Percentiles rank a stretch among this genome's conserved stretches.
Conservation (phyloP, 2,113 vertebrate species). For the Periophthalmus modestus region DNA sequence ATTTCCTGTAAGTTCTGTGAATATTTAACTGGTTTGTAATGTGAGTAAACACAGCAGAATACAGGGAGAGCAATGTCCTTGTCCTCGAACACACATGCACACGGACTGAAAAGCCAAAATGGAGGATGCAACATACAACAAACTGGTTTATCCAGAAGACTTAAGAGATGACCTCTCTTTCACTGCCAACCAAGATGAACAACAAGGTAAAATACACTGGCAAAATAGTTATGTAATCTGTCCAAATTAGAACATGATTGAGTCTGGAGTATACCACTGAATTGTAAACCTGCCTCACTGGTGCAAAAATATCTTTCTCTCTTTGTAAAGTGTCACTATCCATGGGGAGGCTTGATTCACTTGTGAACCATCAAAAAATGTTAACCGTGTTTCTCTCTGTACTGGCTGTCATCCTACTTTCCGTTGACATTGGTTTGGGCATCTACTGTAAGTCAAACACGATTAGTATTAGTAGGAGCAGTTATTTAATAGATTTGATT, state of each 20-base stretch:
- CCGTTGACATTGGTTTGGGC: slow-evolving; percentile 59
- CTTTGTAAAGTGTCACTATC: slow-evolving; percentile 57
- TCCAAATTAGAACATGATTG: neutral
- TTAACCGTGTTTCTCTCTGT: slow-evolving; percentile 38
- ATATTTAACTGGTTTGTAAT: slow-evolving; percentile 65
- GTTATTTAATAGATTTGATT: neutral
- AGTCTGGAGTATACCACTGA: no score
- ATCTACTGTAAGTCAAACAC: slow-evolving; percentile 61
- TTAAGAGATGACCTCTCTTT: slow-evolving; percentile 13
- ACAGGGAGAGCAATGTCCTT: slow-evolving; percentile 61
- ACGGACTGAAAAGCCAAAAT: slow-evolving; percentile 44
- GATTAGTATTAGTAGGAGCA: neutral
- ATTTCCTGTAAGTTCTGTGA: slow-evolving; percentile 30
- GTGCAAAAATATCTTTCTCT: neutral
- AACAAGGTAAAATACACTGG: slow-evolving; percentile 38
- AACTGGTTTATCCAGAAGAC: slow-evolving; percentile 43
- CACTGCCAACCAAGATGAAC: slow-evolving; percentile 27
- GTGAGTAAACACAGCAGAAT: slow-evolving; percentile 18
- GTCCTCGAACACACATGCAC: slow-evolving; percentile 1
- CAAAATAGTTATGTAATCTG: neutral
- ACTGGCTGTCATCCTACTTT: slow-evolving; percentile 53
- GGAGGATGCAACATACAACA: slow-evolving; percentile 44
- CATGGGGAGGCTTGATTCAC: slow-evolving; percentile 27
- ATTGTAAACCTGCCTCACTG: no score
- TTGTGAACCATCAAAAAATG: slow-evolving; percentile 24